phyloP scores from a whole-genome alignment of 2,888 invertebrate genomes.

The Eristalinus aeneus region DNA sequence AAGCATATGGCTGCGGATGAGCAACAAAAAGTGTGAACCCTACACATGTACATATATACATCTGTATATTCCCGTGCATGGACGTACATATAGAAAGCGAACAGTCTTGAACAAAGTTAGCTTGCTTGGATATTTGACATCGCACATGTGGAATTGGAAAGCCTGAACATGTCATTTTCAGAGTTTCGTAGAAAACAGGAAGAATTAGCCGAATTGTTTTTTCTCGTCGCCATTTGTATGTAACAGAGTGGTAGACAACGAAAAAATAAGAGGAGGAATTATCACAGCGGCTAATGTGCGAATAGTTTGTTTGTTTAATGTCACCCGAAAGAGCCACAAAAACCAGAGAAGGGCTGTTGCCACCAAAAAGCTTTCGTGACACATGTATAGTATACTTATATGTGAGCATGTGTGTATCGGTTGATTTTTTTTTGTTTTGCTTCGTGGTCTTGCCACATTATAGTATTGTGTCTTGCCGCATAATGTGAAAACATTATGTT shows the following conservation, averaged over 20 bases:
- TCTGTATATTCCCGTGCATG: neutral
- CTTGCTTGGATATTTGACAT: constrained; percentile 57
- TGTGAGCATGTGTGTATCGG: neutral
- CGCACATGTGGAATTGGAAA: constrained; percentile 65
- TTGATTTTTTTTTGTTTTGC: neutral
- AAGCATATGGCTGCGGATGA: constrained; percentile 50
- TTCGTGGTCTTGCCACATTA: constrained; percentile 21
- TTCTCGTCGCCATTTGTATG: neutral
- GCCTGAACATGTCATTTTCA: constrained; percentile 60
- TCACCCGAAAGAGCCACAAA: constrained; percentile 69
- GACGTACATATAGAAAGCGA: neutral
- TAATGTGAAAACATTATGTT: constrained; percentile 31
- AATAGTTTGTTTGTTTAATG: constrained; percentile 68
- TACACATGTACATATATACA: constrained; percentile 15
- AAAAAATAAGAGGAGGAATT: constrained; percentile 12
- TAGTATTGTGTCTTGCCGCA: constrained; percentile 37
- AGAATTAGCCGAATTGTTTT: constrained; percentile 54
- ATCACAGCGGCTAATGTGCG: constrained; percentile 61
- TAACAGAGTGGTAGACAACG: neutral
- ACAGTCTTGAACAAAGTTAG: constrained; percentile 19
- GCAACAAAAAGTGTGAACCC: constrained; percentile 1
- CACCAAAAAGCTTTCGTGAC: constrained; percentile 53
- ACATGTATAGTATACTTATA: constrained; percentile 28
- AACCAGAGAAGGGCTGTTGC: constrained; percentile 58
- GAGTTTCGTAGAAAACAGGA: constrained; percentile 61